These are phyloP conservation scores for Abrostola triplasia DNA, from an alignment of 2,888 invertebrate species.

Conservation along the genomic window DNA sequence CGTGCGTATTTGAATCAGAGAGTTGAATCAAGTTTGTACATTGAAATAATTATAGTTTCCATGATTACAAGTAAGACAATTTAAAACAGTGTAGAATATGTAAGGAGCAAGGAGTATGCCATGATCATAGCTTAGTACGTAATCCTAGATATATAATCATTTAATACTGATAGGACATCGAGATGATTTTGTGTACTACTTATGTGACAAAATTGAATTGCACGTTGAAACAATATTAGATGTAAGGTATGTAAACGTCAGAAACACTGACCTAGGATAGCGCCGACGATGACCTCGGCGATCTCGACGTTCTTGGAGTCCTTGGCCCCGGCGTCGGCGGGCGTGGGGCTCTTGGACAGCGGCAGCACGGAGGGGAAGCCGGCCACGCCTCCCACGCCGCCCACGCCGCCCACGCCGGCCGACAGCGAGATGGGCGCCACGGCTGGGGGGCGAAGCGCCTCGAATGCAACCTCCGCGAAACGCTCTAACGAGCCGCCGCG, in stretches of 20 bases:
- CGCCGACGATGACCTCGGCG: slow-evolving; percentile 98
- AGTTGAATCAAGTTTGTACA: no score
- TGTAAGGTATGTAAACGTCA: not conserved
- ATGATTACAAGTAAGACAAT: no score
- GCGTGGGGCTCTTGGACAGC: slow-evolving; percentile 93
- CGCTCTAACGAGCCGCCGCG: slow-evolving; percentile 88
- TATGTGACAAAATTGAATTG: no score
- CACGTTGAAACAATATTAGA: no score
- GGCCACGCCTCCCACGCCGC: slow-evolving; percentile 83
- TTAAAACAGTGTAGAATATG: no score
- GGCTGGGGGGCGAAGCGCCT: slow-evolving; percentile 90
- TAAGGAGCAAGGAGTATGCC: no score
- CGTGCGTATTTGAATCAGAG: no score
- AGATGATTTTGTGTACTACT: no score
- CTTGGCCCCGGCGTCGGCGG: slow-evolving; percentile 93
- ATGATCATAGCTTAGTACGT: no score
- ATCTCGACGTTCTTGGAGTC: slow-evolving; percentile 98
- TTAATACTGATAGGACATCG: no score
- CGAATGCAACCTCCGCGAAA: slow-evolving; percentile 93
- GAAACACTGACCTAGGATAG: slow-evolving; percentile 94
- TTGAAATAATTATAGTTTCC: no score
- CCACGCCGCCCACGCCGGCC: slow-evolving; percentile 83
- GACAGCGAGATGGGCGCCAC: slow-evolving; percentile 96
- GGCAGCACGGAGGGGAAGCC: slow-evolving; percentile 92
- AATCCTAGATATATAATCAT: no score